phyloP scores from a whole-genome alignment of 2,888 invertebrate species.

The Ceramica pisi region DNA sequence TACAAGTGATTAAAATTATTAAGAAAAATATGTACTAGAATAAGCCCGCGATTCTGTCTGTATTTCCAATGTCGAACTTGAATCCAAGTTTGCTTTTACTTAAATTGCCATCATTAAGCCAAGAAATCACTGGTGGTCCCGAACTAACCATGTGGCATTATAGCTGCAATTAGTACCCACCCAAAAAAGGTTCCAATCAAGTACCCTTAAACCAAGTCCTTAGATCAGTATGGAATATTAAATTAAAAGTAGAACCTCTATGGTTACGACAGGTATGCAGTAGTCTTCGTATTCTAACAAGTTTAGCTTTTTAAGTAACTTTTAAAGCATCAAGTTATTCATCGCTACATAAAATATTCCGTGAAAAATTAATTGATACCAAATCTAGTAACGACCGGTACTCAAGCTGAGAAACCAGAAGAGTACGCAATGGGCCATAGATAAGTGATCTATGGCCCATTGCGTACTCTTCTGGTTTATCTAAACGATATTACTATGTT shows the following conservation, averaged over 20 bases:
- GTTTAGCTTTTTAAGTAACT: slow-evolving; percentile 50
- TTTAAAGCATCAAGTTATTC: slow-evolving; percentile 58
- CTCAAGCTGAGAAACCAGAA: slow-evolving; percentile 41
- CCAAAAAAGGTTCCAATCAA: not conserved
- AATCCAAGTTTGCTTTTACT: not conserved
- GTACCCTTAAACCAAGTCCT: not conserved
- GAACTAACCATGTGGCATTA: not conserved
- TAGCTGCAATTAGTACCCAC: not conserved
- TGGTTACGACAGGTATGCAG: slow-evolving; percentile 17
- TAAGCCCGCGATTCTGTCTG: not conserved
- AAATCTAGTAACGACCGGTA: slow-evolving; percentile 59
- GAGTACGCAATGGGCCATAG: slow-evolving; percentile 47
- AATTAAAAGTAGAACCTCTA: slow-evolving; percentile 25
- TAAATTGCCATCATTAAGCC: not conserved
- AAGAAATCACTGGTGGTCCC: not conserved
- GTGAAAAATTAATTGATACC: slow-evolving; percentile 72
- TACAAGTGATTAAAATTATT: slow-evolving; percentile 10
- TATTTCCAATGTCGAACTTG: not conserved
- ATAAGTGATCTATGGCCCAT: no score
- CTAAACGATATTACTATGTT: slow-evolving; percentile 30
- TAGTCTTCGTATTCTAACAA: slow-evolving; percentile 37
- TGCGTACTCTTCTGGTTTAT: no score
- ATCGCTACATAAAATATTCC: slow-evolving; percentile 54
- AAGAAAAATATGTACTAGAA: not conserved
- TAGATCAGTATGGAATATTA: slow-evolving; percentile 29